Evolutionary conservation across 2,888 invertebrate genomes (phyloP), one percentile per base, ranked within the genome.

Genomic region (Emmelina monodactyla): DNA sequence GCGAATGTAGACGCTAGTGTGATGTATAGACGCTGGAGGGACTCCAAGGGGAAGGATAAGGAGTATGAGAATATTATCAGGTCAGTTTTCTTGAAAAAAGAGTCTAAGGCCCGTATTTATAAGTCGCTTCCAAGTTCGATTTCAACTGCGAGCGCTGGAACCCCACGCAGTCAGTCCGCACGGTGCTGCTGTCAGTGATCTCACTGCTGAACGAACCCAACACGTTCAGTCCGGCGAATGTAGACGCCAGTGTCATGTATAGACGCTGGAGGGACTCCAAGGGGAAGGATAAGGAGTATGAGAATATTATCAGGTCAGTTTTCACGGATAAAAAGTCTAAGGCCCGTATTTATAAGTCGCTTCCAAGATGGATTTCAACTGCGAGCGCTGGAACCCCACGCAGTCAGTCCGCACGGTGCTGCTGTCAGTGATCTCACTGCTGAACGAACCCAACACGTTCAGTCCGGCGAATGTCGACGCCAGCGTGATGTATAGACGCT

Each of bases 91-190:
- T n/a, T n/a, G n/a, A n/a, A n/a, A n/a, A n/a, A n/a, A n/a, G n/a
- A n/a, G n/a, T n/a, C n/a, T n/a, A n/a, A n/a, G n/a, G n/a, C n/a
- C n/a, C n/a, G n/a, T n/a, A n/a, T n/a, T n/a, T n/a, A n/a, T n/a
- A n/a, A n/a, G n/a, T n/a, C n/a, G n/a, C n/a, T n/a, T n/a, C n/a
- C n/a, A n/a, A n/a, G n/a, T n/a, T n/a, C n/a, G n/a, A n/a, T n/a
- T n/a, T n/a, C n/a, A n/a, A n/a, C 1, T 98, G 97, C 78, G 99
- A 99, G 79, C 89, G 99, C 71, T 99, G 99, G 99, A 99, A 99
- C 84, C 99, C 99, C 36, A 99, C 99, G 47, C 99, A 99, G 82
- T 98, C 94, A 61, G 98, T 99, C 61, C 92, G 97, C 68, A 99
- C 99, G 34, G 96, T 99, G 56, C 85, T 99, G 47, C 85, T 99